Conservation (phyloP, 2,797 vertebrate genomes). For the Myripristis jacobus region DNA sequence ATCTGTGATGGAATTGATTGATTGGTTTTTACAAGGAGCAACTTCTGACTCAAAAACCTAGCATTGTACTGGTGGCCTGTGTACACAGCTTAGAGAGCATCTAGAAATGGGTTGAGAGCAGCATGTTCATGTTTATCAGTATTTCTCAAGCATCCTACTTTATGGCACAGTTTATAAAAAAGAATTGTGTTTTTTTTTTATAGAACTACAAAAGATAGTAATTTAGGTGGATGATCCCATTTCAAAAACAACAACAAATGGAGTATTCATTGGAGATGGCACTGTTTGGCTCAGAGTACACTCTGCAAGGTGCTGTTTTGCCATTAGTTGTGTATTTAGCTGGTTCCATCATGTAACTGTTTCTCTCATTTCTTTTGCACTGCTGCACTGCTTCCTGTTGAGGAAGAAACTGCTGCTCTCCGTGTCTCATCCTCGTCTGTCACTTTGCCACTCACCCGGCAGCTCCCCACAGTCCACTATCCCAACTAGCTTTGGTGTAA, state of each 20-base stretch:
- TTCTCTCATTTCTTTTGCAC: slow-evolving; percentile 72
- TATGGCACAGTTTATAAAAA: slow-evolving; percentile 31
- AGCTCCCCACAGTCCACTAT: slow-evolving; percentile 70
- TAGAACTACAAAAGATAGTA: slow-evolving; percentile 49
- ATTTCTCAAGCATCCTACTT: slow-evolving; percentile 58
- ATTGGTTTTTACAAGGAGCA: slow-evolving; percentile 63
- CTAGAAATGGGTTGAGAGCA: slow-evolving; percentile 57
- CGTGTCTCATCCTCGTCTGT: slow-evolving; percentile 56
- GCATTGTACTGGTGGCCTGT: slow-evolving; percentile 53
- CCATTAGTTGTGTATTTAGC: slow-evolving; percentile 74
- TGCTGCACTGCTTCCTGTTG: slow-evolving; percentile 65
- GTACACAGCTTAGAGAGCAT: slow-evolving; percentile 57
- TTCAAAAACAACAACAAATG: slow-evolving; percentile 6
- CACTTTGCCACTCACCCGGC: slow-evolving; percentile 66
- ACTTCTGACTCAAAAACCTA: slow-evolving; percentile 55
- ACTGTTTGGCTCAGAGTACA: slow-evolving; percentile 42
- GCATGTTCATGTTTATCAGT: slow-evolving; percentile 56
- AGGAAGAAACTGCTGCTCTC: slow-evolving; percentile 72
- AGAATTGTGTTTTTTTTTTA: slow-evolving; percentile 19
- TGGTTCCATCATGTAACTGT: slow-evolving; percentile 66
- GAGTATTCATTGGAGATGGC: neutral
- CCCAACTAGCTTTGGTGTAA: slow-evolving; percentile 65
- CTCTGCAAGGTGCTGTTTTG: slow-evolving; percentile 71
- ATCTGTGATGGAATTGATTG: slow-evolving; percentile 73
- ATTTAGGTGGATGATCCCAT: slow-evolving; percentile 37